Conservation (phyloP, 2,113 vertebrate species). For the Hydrolagus affinis region DNA sequence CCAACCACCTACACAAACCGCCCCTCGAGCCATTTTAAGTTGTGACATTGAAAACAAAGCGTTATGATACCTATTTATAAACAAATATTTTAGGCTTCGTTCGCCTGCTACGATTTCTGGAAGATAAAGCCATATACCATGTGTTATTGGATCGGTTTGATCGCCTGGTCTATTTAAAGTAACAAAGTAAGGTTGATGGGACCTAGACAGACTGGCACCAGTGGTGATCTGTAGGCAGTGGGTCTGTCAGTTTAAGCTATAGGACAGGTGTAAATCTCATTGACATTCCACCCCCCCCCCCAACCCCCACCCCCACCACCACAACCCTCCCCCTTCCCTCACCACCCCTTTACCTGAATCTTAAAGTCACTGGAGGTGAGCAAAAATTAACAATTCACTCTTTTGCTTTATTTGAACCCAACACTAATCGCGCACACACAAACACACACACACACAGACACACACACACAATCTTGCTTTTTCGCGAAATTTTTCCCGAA, state of each 20-base stretch:
- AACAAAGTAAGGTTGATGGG: conserved; percentile 53
- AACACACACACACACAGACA: background rate
- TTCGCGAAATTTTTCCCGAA: background rate
- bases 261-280: conserved; percentile 94
- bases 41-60: background rate
- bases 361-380: conserved; percentile 47
- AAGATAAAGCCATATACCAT: conserved; percentile 42
- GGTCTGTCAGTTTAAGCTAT: conserved; percentile 59
- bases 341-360: conserved; percentile 79
- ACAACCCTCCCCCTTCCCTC: no score
- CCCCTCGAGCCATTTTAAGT: background rate
- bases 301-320: no score
- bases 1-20: background rate
- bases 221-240: conserved; percentile 79
- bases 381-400: conserved; percentile 56
- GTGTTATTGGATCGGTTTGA: conserved; percentile 50
- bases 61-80: conserved; percentile 13
- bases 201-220: conserved; percentile 91
- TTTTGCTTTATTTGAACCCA: conserved; percentile 44
- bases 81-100: conserved; percentile 9
- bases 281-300: conserved; percentile 64
- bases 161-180: conserved; percentile 53
- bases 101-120: conserved; percentile 39
- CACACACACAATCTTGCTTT: no score
- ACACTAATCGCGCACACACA: conserved; percentile 24